Base-by-base conservation (phyloP, 2,113 vertebrate genomes). In the Caranx ignobilis region DNA sequence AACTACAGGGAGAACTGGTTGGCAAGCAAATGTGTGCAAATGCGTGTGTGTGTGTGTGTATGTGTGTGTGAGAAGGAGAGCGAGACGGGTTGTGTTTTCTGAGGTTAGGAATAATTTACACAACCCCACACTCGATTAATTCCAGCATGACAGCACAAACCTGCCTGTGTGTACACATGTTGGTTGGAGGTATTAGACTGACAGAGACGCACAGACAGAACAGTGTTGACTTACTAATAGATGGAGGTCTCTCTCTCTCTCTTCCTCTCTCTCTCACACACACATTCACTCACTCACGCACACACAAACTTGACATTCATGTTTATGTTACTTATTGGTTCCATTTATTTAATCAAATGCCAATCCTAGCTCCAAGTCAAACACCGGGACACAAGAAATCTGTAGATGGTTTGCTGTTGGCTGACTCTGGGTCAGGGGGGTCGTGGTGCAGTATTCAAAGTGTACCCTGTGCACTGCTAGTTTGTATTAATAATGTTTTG, bases 91-190 rank as follows among this genome's bases (percentile, higher is more conserved):
- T 50, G 72, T 83, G 93, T 94, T 92, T 87, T 94, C 94, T 87
- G 91, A 89, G 89, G 89, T 93, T 94, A 35, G 57, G 93, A 90
- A 87, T 92, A 91, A 91, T 90, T 93, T 94, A 93, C 89, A 92
- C 89, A 92, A 81, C 78, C 91, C 84, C 75, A 82, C 89, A 87
- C 75, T 92, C 63, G 83, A 95, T 94, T 95, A 93, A 91, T 94
- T 95, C 90, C 91, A 91, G 76, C 76, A 65, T 81, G 91, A 90
- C 79, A 82, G 94, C 83, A 96, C 92, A 96, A 96, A 95, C 92
- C 92, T 87, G 89, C 91, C 76, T 89, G 89, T 94, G 86, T 93
- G 82, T 88, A 88, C 66, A 68, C 89, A 86, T 86, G 87, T 69
- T 80, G 92, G 89, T 90, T 87, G 75, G 91, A 87, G 92, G 86